These are phyloP conservation scores for Hyaena hyaena DNA, from an alignment of 2,113 vertebrate genomes.

Conservation along the genomic window DNA sequence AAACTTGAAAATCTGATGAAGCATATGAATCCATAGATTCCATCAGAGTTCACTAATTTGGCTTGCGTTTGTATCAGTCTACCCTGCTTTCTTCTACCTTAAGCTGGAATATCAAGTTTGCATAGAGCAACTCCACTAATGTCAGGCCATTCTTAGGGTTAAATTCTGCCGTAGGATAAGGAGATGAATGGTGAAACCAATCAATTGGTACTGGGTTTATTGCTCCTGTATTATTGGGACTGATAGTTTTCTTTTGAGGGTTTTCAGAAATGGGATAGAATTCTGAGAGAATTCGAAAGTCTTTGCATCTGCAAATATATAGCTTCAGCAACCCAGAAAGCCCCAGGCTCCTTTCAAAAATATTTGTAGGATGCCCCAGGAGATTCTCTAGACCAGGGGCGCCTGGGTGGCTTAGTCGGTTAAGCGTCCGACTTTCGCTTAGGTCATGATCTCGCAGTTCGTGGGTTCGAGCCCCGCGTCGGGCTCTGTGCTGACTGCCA, in stretches of 20 bases:
- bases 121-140: neutral
- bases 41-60: neutral
- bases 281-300: neutral
- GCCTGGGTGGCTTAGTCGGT: too few relatives aligned
- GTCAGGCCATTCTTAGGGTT: neutral
- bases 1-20: neutral
- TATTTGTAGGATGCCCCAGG: neutral
- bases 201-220: neutral
- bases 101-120: neutral
- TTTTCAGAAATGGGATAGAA: neutral
- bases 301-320: neutral
- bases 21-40: neutral
- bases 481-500: too few relatives aligned
- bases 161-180: neutral
- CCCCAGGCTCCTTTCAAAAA: neutral
- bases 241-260: neutral
- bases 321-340: neutral
- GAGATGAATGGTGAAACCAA: neutral
- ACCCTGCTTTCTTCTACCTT: neutral
- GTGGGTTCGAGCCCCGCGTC: too few relatives aligned
- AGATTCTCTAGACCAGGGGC: conserved; percentile 8
- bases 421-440: too few relatives aligned
- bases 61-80: neutral
- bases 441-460: too few relatives aligned
- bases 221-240: neutral